A percentile compares a stretch with the other conserved stretches of the same genome.
phyloP scores from a whole-genome alignment of 2,797 vertebrate species.

The Ctenosaura bakeri region DNA sequence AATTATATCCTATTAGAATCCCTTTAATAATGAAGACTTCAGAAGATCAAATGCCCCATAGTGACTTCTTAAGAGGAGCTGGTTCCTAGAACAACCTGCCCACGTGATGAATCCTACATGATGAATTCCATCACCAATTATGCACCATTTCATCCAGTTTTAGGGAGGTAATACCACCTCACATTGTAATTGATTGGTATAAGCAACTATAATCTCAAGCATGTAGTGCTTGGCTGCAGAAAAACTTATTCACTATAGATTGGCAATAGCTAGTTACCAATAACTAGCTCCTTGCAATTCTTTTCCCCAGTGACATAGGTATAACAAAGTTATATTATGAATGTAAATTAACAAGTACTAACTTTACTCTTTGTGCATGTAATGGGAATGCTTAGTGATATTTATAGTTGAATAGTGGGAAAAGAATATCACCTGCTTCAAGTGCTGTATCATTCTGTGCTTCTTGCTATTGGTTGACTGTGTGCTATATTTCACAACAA shows the following conservation, averaged over 20 bases:
- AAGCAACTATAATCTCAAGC: neutral
- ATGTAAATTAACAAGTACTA: neutral
- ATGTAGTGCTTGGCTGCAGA: neutral
- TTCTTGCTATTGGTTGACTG: neutral
- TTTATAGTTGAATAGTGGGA: neutral
- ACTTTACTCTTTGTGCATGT: neutral
- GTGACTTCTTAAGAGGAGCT: neutral
- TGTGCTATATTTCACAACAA: no score
- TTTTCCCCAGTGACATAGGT: neutral
- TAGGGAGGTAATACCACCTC: neutral
- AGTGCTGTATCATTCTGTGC: neutral
- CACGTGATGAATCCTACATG: neutral
- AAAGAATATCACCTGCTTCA: neutral
- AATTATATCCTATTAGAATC: conserved; percentile 1
- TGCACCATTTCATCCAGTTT: neutral
- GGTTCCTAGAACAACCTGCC: neutral
- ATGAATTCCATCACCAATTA: neutral
- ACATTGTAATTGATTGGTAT: neutral
- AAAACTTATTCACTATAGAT: neutral
- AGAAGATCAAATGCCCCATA: neutral
- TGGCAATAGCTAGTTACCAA: neutral
- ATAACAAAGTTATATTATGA: neutral
- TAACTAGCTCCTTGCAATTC: neutral
- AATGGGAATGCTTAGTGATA: neutral
- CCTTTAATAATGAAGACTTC: neutral